Evolutionary conservation across 2,888 invertebrate genomes (phyloP), one percentile per base, ranked within the genome.

Genomic region (Netelia inedita): DNA sequence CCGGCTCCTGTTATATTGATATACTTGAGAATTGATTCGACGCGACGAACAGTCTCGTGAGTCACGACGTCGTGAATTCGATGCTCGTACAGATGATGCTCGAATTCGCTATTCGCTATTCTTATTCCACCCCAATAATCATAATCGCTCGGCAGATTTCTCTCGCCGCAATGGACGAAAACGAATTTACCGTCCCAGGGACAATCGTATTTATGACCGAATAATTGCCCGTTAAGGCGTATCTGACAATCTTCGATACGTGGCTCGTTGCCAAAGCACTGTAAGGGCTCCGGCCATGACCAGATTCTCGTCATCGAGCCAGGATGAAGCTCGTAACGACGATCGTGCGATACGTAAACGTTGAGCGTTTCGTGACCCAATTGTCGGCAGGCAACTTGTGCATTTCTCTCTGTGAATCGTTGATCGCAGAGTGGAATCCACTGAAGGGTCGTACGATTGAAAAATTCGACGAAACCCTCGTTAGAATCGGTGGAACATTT

Each of bases 401-500:
- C 99, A 92, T 99, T 99, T 89, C 99, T 95, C 93, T 99, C 98
- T 0, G 99, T 99, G 93, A 99, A 99, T 82, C 98, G 95, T 63
- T 96, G 96, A 93, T 99, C 99, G 94, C 99, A 99, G 94, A 99
- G 96, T 0, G 99, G 98, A 50, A 99, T 97, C 98, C 99, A 99
- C 91, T 99, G 99, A 19, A 98, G 95, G 0, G 99, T 98, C 1
- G 99, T 99, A 88, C 95, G 96, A 91, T 99, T 99, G 92, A 97
- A 99, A 92, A 98, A 97, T 94, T 99, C 98, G 83, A 99, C 93
- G 91, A 99, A 99, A 5, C 93, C 93, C 89, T 96, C 95, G 80
- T 94, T 95, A 1, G 95, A 94, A 0, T 95, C 95, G 89, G 90
- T 93, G 43, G 94, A 94, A 73, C 97, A 97, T 90, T 96, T 96